A percentile compares a stretch with the other conserved stretches of the same genome.
These are phyloP conservation scores for Thunnus maccoyii DNA, from an alignment of 2,113 vertebrate species.

Conservation along the genomic window DNA sequence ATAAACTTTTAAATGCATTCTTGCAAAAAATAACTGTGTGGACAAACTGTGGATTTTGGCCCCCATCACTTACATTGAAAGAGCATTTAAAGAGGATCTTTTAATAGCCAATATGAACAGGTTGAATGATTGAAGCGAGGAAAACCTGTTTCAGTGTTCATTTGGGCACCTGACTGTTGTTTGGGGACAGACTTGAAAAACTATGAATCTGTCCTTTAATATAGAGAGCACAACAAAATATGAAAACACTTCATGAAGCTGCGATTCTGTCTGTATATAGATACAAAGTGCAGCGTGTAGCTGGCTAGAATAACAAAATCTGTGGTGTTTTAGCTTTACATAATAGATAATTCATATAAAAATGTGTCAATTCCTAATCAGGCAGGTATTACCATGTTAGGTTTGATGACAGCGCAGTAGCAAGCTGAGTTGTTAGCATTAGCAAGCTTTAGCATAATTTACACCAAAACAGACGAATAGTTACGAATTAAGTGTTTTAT, in stretches of 20 bases:
- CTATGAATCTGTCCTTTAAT: too few species aligned
- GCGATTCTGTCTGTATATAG: background rate
- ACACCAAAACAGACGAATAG: background rate
- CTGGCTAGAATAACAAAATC: background rate
- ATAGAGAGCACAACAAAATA: too few species aligned
- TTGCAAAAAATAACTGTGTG: too few species aligned
- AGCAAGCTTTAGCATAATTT: constrained; percentile 7
- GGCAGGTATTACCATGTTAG: background rate
- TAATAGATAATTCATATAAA: background rate
- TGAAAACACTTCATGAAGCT: background rate
- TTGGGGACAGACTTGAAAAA: too few species aligned
- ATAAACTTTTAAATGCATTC: too few species aligned
- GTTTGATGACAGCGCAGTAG: constrained; percentile 44
- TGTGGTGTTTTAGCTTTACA: background rate
- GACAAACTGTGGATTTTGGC: too few species aligned
- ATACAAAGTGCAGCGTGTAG: background rate
- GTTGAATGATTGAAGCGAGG: too few species aligned
- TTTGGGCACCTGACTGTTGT: too few species aligned
- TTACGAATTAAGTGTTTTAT: rapidly evolving
- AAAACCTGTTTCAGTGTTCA: too few species aligned
- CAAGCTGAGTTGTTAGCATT: constrained; percentile 58
- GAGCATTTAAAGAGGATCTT: too few species aligned
- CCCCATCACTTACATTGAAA: too few species aligned
- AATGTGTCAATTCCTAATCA: background rate
- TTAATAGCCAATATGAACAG: too few species aligned